Conservation (phyloP, 2,888 invertebrate species). For the Dryobotodes eremita region DNA sequence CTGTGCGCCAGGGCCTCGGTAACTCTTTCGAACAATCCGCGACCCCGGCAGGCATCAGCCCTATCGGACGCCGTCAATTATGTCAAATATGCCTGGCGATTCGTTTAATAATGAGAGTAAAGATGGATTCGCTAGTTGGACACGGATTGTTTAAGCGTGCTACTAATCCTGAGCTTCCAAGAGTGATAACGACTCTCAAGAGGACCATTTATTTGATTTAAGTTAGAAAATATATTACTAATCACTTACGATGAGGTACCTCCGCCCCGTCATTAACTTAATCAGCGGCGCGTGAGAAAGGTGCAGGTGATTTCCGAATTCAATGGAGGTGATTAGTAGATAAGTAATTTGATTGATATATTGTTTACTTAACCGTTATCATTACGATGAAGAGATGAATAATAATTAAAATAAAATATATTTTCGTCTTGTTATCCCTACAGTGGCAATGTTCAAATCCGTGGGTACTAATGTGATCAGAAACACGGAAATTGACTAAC, state of each 20-base stretch:
- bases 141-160: not conserved
- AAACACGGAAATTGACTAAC: not conserved
- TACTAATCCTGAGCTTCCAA: not conserved
- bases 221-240: not conserved
- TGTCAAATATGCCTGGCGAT: not conserved
- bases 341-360: not conserved
- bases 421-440: not conserved
- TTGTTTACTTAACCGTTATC: not conserved
- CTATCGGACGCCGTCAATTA: too few relatives aligned
- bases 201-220: not conserved
- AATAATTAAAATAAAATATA: too few relatives aligned
- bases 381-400: not conserved
- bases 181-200: not conserved
- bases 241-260: not conserved
- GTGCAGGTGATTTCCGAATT: not conserved
- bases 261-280: not conserved
- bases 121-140: not conserved
- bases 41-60: too few relatives aligned
- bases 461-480: not conserved
- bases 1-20: too few relatives aligned
- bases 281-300: not conserved
- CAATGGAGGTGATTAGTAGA: slow-evolving; percentile 2
- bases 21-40: too few relatives aligned
- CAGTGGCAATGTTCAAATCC: not conserved
- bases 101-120: not conserved